phyloP scores from a whole-genome alignment of 2,888 invertebrate species.

The Sinopyrophorus schimmeli region DNA sequence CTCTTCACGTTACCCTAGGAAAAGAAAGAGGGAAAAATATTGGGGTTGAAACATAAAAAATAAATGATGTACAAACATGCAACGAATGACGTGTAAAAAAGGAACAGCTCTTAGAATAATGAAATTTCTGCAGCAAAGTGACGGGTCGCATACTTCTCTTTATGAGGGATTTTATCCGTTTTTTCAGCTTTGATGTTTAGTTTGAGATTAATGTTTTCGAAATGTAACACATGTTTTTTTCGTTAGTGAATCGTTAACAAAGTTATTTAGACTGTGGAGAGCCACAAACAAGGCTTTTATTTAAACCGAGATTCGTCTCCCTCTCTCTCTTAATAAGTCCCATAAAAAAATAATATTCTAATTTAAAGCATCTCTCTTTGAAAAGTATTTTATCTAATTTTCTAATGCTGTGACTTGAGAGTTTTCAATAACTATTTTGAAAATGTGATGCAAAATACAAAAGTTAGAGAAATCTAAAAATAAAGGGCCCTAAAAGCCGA shows the following conservation, averaged over 20 bases:
- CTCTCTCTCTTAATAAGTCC: background rate
- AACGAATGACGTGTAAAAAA: constrained; percentile 36
- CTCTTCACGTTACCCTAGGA: background rate
- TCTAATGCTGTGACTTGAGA: no score
- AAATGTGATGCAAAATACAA: no score
- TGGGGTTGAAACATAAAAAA: constrained; percentile 26
- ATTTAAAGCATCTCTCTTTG: no score
- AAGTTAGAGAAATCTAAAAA: no score
- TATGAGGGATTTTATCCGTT: constrained; percentile 30
- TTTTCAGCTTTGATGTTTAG: constrained; percentile 30
- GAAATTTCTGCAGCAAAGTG: constrained; percentile 39
- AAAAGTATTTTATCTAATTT: no score
- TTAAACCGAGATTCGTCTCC: no score
- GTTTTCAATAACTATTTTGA: no score
- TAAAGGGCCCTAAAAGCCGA: no score
- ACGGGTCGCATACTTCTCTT: constrained; percentile 36
- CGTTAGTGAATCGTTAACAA: constrained; percentile 19
- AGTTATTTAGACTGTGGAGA: constrained; percentile 11
- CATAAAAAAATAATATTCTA: no score
- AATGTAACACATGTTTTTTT: constrained; percentile 25
- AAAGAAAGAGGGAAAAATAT: constrained; percentile 11
- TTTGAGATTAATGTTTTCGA: constrained; percentile 29
- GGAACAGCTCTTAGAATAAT: constrained; percentile 39
- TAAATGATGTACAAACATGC: constrained; percentile 33
- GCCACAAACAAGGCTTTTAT: no score